phyloP scores from a whole-genome alignment of 2,888 invertebrate genomes.

The Conomelus anceps region DNA sequence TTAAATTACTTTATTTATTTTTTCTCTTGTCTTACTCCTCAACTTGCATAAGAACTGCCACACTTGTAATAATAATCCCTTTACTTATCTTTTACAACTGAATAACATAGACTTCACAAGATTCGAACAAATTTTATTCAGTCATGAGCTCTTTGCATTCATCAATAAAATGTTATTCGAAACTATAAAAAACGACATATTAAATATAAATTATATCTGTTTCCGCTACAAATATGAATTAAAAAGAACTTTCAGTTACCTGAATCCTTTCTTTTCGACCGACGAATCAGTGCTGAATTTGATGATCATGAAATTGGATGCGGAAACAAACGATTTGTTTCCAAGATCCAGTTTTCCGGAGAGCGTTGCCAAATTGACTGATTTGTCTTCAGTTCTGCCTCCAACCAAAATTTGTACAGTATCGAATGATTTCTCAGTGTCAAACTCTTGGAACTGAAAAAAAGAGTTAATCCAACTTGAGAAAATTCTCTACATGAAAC shows the following conservation, averaged over 20 bases:
- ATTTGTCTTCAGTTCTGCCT: slow-evolving; percentile 89
- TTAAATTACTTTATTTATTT: too few species aligned
- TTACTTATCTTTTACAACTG: too few species aligned
- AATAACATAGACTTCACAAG: slow-evolving; percentile 2
- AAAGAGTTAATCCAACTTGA: neutral
- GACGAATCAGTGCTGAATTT: slow-evolving; percentile 94
- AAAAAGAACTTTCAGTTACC: slow-evolving; percentile 39
- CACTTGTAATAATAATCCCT: too few species aligned
- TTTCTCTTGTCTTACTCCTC: too few species aligned
- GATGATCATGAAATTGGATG: slow-evolving; percentile 96
- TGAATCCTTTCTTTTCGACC: slow-evolving; percentile 88
- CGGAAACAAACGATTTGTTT: slow-evolving; percentile 80
- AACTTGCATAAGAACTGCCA: too few species aligned
- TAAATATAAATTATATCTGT: neutral
- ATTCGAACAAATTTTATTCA: too few species aligned
- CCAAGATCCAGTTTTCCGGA: slow-evolving; percentile 86
- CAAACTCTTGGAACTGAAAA: slow-evolving; percentile 86
- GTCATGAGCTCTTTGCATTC: too few species aligned
- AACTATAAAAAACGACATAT: too few species aligned
- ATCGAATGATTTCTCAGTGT: slow-evolving; percentile 94
- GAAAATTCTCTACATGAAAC: neutral
- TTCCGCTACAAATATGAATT: neutral
- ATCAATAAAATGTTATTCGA: neutral
- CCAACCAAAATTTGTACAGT: slow-evolving; percentile 94
- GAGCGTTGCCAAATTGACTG: slow-evolving; percentile 81